Evolutionary conservation across 2,113 vertebrate genomes (phyloP).

Genomic region (Chauna torquata): DNA sequence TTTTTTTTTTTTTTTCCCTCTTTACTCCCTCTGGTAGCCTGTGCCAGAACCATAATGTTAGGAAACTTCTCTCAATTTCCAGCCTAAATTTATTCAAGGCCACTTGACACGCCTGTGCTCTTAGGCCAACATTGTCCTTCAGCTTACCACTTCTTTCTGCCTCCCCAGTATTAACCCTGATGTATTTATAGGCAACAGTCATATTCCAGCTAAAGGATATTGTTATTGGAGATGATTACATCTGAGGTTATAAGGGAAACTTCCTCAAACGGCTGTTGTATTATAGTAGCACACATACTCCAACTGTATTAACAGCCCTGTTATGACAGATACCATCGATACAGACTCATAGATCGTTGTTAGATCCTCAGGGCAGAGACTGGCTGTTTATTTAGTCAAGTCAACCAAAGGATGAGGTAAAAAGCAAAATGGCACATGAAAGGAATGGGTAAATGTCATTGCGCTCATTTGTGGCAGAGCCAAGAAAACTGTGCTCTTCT

Average conservation of each 20-base stretch:
- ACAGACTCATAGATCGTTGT: neutral
- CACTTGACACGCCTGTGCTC: slow-evolving; percentile 14
- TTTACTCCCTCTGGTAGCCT: neutral
- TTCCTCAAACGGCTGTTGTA: neutral
- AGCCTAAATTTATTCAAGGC: slow-evolving; percentile 33
- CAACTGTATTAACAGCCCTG: neutral
- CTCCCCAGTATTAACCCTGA: neutral
- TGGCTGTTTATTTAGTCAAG: fast-evolving
- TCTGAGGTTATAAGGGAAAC: neutral
- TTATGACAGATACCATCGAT: neutral
- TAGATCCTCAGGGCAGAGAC: neutral
- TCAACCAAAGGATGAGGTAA: neutral
- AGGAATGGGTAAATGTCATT: neutral
- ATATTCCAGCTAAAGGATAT: neutral
- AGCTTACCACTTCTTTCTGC: neutral
- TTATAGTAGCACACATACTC: neutral
- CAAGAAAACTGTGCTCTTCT: neutral
- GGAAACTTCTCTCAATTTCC: slow-evolving; percentile 21
- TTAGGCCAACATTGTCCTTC: slow-evolving; percentile 46
- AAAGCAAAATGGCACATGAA: neutral
- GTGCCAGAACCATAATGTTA: slow-evolving; percentile 6
- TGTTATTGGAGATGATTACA: neutral
- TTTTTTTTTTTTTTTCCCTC: neutral
- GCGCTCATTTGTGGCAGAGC: neutral
- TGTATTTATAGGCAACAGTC: neutral